Evolutionary conservation across 2,113 vertebrate species (phyloP).

Genomic region (Hystrix brachyura): DNA sequence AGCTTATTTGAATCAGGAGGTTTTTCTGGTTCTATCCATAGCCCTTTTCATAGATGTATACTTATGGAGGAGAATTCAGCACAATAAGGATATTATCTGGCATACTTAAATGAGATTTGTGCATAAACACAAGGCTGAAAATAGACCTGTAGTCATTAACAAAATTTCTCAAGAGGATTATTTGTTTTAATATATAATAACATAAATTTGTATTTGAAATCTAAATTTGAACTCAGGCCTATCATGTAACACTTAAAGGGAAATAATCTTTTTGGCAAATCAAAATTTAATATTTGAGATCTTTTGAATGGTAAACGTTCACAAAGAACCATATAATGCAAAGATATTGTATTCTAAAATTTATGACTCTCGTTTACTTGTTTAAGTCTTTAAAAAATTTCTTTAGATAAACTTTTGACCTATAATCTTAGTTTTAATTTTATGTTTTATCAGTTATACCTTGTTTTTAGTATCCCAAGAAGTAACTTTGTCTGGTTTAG

Average conservation of each 20-base stretch:
- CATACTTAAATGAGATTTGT: not conserved
- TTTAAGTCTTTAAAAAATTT: not conserved
- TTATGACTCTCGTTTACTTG: not conserved
- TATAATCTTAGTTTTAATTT: not conserved
- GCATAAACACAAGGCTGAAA: not conserved
- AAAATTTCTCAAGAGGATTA: not conserved
- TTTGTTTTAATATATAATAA: conserved; percentile 45
- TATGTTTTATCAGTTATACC: not conserved
- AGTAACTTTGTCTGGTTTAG: not conserved
- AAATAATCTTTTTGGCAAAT: not conserved
- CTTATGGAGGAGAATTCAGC: not conserved
- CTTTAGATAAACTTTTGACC: not conserved
- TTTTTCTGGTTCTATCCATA: not conserved
- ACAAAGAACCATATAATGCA: not conserved
- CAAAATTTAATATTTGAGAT: not conserved
- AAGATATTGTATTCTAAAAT: not conserved
- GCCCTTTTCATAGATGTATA: not conserved
- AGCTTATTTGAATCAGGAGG: not conserved
- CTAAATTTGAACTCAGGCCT: conserved; percentile 27
- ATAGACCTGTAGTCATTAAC: not conserved
- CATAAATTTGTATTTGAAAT: conserved; percentile 12
- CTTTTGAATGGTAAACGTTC: not conserved
- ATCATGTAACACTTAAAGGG: not conserved
- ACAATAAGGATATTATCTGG: not conserved
- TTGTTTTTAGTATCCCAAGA: not conserved